Evolutionary conservation across 2,888 invertebrate genomes (phyloP), one percentile per base, ranked within the genome.

Genomic region (Nomada lathburiana): DNA sequence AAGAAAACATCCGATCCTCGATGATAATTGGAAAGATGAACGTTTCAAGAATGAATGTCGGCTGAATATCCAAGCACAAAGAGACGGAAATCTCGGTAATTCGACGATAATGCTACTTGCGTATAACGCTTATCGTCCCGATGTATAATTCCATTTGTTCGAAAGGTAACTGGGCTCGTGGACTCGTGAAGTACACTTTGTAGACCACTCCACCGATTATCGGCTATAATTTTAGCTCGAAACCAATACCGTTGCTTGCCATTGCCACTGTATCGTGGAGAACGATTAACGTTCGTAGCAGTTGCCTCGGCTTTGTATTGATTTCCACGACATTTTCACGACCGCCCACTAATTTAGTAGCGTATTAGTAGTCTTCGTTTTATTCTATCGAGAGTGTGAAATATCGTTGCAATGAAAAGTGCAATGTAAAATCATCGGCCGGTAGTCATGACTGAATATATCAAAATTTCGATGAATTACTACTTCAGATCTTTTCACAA

Each of bases 121-220:
- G 44, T 20, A 70, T 69, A 68, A 76, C 81, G 75, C 83, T 64
- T 83, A 76, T 69, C 74, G 57, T 64, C 55, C 64, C 29, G 23
- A 60, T 60, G 74, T 69, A 75, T 82, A 84, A 85, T 84, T 85
- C 65, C 76, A 76, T 85, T 85, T 72, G 82, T 85, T 76, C 70
- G 73, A 72, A 63, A 57, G 60, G 69, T 60, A 65, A 53, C 42
- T 57, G 74, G 57, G 11, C 20, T 47, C 71, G 64, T 44, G 59
- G 75, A 73, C 26, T 52, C 42, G 60, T 52, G 60, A 52, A 79
- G 79, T 47, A 72, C 83, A 65, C 80, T 85, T 76, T 68, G 65
- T 50, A 70, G 72, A 53, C 82, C 85, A 80, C 82, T 83, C 86
- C 80, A 84, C 82, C 85, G 86, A 87, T 88, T 89, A 88, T 82